phyloP scores from a whole-genome alignment of 1,140 invertebrate genomes.

The Drosophila sp. region DNA sequence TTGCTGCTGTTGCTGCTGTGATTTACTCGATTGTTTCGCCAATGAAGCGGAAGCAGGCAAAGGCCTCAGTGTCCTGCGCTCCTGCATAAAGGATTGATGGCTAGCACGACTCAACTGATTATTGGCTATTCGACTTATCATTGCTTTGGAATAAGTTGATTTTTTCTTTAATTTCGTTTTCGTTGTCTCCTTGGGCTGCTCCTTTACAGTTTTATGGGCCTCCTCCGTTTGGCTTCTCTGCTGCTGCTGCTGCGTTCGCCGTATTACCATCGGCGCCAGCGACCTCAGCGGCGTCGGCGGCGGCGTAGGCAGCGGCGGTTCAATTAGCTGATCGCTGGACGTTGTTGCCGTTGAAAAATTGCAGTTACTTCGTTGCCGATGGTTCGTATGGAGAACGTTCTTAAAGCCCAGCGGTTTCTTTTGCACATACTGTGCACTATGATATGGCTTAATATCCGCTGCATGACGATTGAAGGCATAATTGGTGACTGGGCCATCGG shows the following conservation, averaged over 20 bases:
- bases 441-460: constrained; percentile 11
- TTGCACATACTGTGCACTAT: constrained; percentile 2
- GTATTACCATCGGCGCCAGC: constrained; percentile 33
- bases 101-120: constrained; percentile 39
- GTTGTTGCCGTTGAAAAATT: background rate
- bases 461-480: constrained; percentile 45
- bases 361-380: constrained; percentile 32
- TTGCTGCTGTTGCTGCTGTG: background rate
- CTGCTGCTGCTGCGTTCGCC: constrained; percentile 42
- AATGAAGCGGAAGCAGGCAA: background rate
- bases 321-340: background rate
- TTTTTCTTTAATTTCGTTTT: background rate
- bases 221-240: constrained; percentile 8
- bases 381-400: constrained; percentile 53
- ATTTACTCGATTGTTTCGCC: background rate
- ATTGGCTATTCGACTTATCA: background rate
- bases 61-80: background rate
- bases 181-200: background rate
- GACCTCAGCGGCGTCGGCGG: constrained; percentile 39
- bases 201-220: background rate
- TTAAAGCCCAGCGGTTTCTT: constrained; percentile 15
- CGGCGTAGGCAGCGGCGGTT: constrained; percentile 32
- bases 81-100: constrained; percentile 16
- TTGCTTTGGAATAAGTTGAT: background rate
- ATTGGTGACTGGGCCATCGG: constrained; percentile 50